Base-by-base conservation (phyloP, 2,113 vertebrate genomes). In the Hippocampus guttulatus region DNA sequence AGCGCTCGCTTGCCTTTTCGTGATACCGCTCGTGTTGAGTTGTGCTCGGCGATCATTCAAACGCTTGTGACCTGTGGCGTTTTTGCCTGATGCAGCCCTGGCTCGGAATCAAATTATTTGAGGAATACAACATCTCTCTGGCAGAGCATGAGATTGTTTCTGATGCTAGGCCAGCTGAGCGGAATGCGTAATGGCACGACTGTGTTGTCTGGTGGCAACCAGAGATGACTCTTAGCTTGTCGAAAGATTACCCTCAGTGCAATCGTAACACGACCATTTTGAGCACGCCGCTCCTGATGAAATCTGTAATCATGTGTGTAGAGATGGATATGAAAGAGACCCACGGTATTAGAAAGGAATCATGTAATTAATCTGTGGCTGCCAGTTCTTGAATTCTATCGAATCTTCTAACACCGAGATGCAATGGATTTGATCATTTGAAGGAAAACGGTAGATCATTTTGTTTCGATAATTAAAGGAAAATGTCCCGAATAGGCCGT, bases 101-200 rank as follows among this genome's bases (percentile, higher is more conserved):
- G 67, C 73, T 77, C 61, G 5, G 70, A 89, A 84, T 88, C 77
- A 83, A 85, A 91, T 87, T 81, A 89, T 70, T 60, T 63, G 75
- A 74, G 68, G 76, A 78, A 85, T 78, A 43, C 20, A 43, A 21
- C 40, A 82, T 79, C 45, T 88, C 72, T 79, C 78, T 78, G 83
- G 76, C 81, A 73, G 81, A 90, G 85, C 80, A 70, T 74, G 77
- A 89, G 84, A 91, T 89, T 88, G 85, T 90, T 85, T 88, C 74
- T 27, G 77, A 90, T 83, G 68, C n/a, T 15, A 63, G 66, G 43
- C 73, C 49, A 62, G 78, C 74, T 76, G 80, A 73, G 73, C 43
- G 66, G 80, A 88, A 89, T 84, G 74, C 75, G 69, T 79, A 86
- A 88, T 89, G 67, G 67, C 68, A 69, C 3, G 3, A 63, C 71